Evolutionary conservation across 2,113 vertebrate species (phyloP).

Genomic region (Columba livia): DNA sequence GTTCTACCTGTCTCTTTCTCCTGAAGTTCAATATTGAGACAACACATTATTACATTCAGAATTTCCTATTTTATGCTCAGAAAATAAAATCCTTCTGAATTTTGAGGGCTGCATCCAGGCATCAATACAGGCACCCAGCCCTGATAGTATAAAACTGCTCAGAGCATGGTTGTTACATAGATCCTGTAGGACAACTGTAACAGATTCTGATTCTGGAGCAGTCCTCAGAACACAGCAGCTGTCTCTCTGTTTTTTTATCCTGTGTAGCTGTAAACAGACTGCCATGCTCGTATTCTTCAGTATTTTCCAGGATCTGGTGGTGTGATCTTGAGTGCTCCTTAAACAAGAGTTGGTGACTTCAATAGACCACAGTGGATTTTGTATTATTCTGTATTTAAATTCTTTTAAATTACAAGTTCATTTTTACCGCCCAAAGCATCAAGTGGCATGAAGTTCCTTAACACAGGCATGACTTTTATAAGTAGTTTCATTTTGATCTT

Average conservation of each 20-base stretch:
- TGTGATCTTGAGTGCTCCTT: background rate
- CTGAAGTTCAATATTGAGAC: background rate
- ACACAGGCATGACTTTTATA: rapidly evolving
- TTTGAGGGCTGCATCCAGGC: background rate
- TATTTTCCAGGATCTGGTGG: background rate
- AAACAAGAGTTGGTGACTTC: background rate
- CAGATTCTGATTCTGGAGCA: background rate
- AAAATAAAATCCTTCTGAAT: background rate
- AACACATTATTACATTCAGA: background rate
- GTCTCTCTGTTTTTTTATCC: background rate
- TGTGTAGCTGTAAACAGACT: background rate
- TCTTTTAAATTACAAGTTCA: background rate
- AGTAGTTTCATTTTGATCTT: background rate
- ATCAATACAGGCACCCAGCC: background rate
- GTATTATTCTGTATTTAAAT: background rate
- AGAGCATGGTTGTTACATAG: background rate
- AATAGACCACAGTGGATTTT: background rate
- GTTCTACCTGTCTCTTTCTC: background rate
- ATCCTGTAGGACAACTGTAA: background rate
- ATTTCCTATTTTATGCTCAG: background rate
- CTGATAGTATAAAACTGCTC: background rate
- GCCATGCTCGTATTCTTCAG: no score
- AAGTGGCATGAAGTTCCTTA: background rate
- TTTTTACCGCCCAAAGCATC: background rate
- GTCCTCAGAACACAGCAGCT: background rate